Evolutionary conservation across 2,797 vertebrate species (phyloP).

Genomic region (Muscicapa striata): DNA sequence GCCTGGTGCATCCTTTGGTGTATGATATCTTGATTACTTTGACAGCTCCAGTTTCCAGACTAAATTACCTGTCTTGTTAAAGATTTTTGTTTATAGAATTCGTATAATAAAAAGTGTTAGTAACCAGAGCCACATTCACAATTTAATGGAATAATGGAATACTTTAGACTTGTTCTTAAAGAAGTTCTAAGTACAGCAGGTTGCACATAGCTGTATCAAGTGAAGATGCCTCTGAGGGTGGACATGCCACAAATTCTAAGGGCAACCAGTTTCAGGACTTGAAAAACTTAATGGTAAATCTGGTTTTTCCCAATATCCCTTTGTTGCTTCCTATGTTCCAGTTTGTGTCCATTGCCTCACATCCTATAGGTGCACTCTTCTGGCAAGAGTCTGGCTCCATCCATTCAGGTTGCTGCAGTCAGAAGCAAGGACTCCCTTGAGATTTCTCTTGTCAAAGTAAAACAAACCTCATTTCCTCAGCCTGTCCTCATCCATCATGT

Average conservation of each 20-base stretch:
- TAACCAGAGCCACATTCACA: not conserved
- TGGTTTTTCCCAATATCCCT: not conserved
- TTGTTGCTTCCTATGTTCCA: not conserved
- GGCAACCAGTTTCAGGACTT: not conserved
- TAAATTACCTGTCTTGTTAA: not conserved
- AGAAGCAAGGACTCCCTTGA: not conserved
- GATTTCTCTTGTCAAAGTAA: not conserved
- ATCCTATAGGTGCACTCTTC: not conserved
- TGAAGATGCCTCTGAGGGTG: not conserved
- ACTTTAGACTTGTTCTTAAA: not conserved
- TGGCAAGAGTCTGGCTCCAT: not conserved
- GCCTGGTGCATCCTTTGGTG: not conserved
- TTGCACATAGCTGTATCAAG: not conserved
- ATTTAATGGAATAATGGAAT: not conserved
- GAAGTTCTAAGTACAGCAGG: not conserved
- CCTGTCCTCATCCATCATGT: not conserved
- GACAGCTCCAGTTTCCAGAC: not conserved
- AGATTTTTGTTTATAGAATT: not conserved
- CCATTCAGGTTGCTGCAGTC: not conserved
- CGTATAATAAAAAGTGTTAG: not conserved
- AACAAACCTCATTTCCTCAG: not conserved
- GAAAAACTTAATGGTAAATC: not conserved
- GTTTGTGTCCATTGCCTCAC: not conserved
- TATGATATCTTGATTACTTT: not conserved
- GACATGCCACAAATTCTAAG: not conserved